Base-by-base conservation (phyloP, 30 jellyfish, hydroid and myxozoan species). In the Hydractinia echinata region DNA sequence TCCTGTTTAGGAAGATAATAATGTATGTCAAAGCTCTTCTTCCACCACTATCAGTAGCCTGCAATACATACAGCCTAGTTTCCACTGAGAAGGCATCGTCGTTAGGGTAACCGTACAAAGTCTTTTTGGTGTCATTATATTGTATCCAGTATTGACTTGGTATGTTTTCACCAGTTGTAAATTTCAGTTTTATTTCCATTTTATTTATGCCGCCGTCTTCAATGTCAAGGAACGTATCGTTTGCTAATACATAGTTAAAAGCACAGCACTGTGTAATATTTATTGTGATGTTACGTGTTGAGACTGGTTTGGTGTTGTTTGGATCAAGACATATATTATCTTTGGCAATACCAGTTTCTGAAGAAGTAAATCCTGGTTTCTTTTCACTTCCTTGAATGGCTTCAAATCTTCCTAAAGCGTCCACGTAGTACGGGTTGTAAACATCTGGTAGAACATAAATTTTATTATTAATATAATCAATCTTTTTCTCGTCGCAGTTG, bases 91-190 rank as follows among this genome's bases (percentile, higher is more conserved):
- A 51, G 18, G 66, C 82, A 9, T 51, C 49, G 19, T 80, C 51
- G 39, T 80, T 84, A 7, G 84, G 84, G 67, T 61, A 61, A 20
- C 87, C 87, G 54, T 9, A 80, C 6, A 80, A 51, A 5, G 5
- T 21, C 10, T 56, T 80, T 5, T 48, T 20, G 0, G 64, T 51
- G 73, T 80, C 73, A 61, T 80, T 84, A 66, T 52, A 80, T 55
- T 80, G 87, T 9, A 80, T n/a, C 87, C 87, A 80, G 50, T 80
- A 68, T 10, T 66, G 10, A 66, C 5, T 39, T 55, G 83, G 83
- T 4, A 80, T 30, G 4, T 61, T 20, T 48, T 8, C 49, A 16
- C 66, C 66, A 67, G 64, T 67, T 10, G 13, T 61, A 4, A 80
- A 80, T 21, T 52, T 61, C 83, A 80, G 5, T 4, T 9, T 19